Conservation (phyloP, 2,113 vertebrate species). For the Lamprologus ornatipinnis region DNA sequence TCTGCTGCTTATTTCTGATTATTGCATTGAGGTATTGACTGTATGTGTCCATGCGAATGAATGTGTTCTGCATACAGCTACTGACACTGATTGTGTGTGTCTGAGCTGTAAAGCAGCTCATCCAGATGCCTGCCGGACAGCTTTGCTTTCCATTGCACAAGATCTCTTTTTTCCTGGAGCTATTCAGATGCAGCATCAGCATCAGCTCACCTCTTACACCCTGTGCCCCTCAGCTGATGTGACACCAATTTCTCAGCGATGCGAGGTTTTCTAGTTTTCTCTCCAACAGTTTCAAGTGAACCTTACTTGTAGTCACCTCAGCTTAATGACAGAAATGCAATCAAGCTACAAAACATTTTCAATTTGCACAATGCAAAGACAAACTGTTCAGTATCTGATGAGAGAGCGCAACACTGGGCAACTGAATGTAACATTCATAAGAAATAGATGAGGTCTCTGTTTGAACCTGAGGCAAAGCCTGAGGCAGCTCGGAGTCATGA, state of each 20-base stretch:
- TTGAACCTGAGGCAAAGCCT: background rate
- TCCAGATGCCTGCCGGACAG: background rate
- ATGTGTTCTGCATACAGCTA: background rate
- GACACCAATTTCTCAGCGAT: background rate
- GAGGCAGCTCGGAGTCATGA: background rate
- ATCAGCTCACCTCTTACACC: background rate
- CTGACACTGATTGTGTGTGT: background rate
- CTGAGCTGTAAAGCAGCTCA: background rate
- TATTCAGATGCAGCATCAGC: constrained; percentile 1
- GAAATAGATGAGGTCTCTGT: background rate
- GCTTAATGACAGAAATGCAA: background rate
- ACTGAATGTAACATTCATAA: background rate
- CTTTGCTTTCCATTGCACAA: background rate
- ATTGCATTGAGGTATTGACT: background rate
- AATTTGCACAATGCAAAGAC: background rate
- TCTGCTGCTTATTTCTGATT: background rate
- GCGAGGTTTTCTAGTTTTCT: background rate
- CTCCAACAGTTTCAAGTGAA: background rate
- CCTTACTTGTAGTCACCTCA: background rate
- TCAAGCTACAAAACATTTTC: background rate
- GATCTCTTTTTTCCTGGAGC: background rate
- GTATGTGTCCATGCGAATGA: background rate
- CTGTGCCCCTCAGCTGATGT: background rate
- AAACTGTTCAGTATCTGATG: background rate
- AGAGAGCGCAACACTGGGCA: background rate